Evolutionary conservation across 2,888 invertebrate genomes (phyloP).

Genomic region (Hoplodrina blanda): DNA sequence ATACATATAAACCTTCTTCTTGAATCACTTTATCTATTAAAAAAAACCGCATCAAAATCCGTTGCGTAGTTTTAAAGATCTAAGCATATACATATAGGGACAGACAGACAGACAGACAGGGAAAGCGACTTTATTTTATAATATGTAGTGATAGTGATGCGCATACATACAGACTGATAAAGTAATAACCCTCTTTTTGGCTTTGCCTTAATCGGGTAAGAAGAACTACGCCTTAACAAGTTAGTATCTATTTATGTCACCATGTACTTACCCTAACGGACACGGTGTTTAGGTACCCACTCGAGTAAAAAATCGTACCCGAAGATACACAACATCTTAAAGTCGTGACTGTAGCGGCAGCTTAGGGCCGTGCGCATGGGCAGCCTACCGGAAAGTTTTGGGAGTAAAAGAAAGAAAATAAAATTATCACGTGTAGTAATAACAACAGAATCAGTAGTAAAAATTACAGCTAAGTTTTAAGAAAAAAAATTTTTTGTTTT

Average conservation of each 20-base stretch:
- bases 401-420: slow-evolving; percentile 21
- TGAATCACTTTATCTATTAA: too few relatives aligned
- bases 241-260: slow-evolving; percentile 25
- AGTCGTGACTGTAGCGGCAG: slow-evolving; percentile 12
- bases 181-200: too few relatives aligned
- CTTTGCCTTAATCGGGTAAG: too few relatives aligned
- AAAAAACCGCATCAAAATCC: too few relatives aligned
- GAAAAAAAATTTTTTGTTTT: too few relatives aligned
- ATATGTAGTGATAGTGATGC: too few relatives aligned
- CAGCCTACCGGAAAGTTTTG: slow-evolving; percentile 25
- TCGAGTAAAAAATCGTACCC: slow-evolving; percentile 54
- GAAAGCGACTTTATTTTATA: too few relatives aligned
- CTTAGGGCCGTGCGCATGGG: not conserved
- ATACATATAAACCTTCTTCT: too few relatives aligned
- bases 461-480: not conserved
- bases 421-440: not conserved
- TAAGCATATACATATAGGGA: too few relatives aligned
- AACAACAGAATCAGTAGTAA: not conserved
- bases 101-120: too few relatives aligned
- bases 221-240: slow-evolving; percentile 20
- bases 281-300: slow-evolving; percentile 57
- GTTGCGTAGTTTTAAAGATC: too few relatives aligned
- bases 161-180: too few relatives aligned
- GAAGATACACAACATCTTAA: slow-evolving; percentile 15
- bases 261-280: slow-evolving; percentile 37